Evolutionary conservation across 2,888 invertebrate species (phyloP).

Genomic region (Drosophila diplacantha): DNA sequence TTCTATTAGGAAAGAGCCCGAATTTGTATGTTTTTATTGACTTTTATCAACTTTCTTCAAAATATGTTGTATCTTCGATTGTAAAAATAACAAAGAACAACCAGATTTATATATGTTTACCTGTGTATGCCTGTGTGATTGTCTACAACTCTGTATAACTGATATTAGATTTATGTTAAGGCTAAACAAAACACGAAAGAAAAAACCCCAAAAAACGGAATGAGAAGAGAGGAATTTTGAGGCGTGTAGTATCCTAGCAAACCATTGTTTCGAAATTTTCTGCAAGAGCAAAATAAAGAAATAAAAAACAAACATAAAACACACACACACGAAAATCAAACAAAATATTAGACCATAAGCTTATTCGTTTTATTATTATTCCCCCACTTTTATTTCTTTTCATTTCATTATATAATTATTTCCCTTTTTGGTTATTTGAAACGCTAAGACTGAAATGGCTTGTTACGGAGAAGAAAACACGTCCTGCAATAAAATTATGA

Average conservation of each 20-base stretch:
- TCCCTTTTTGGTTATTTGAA: slow-evolving; percentile 70
- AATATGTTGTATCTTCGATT: slow-evolving; percentile 54
- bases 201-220: slow-evolving; percentile 16
- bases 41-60: slow-evolving; percentile 26
- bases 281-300: slow-evolving; percentile 38
- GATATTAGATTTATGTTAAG: slow-evolving; percentile 61
- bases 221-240: slow-evolving; percentile 23
- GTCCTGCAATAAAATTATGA: slow-evolving; percentile 56
- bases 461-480: slow-evolving; percentile 66
- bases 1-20: slow-evolving; percentile 49
- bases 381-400: slow-evolving; percentile 28
- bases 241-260: slow-evolving; percentile 65
- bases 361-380: slow-evolving; percentile 39
- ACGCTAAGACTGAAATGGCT: slow-evolving; percentile 77
- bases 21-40: slow-evolving; percentile 26
- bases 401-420: slow-evolving; percentile 32
- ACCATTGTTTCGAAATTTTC: slow-evolving; percentile 72
- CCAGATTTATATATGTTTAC: slow-evolving; percentile 42
- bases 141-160: slow-evolving; percentile 59
- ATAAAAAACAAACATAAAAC: slow-evolving; percentile 21
- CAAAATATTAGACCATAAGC: slow-evolving; percentile 50
- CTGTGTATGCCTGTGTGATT: slow-evolving; percentile 56
- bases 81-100: slow-evolving; percentile 30
- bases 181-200: slow-evolving; percentile 36
- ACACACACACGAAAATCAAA: slow-evolving; percentile 21